Percentiles rank a stretch among this genome's conserved stretches.
Conservation (phyloP, 2,888 invertebrate species). For the Aspidapion aeneum region DNA sequence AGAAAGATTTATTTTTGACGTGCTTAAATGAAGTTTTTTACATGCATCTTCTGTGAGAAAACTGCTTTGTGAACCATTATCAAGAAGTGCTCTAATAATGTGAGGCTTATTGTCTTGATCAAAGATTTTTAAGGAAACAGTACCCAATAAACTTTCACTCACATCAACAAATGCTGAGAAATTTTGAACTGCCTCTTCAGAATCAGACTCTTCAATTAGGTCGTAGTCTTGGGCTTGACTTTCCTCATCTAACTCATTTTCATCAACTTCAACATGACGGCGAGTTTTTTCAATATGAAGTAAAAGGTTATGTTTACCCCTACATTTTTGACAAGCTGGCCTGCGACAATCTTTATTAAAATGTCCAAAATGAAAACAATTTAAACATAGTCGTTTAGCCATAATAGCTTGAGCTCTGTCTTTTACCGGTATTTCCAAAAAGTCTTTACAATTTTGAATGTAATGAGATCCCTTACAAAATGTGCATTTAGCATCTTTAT, state of each 20-base stretch:
- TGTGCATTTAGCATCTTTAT: constrained; percentile 11
- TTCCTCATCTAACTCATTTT: background rate
- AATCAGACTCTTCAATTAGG: background rate
- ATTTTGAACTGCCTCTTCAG: background rate
- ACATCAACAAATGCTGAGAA: constrained; percentile 9
- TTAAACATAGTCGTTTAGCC: constrained; percentile 17
- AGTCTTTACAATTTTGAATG: constrained; percentile 15
- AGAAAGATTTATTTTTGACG: constrained; percentile 3
- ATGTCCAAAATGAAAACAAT: constrained; percentile 15
- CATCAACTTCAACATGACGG: background rate
- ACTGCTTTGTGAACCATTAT: constrained; percentile 9
- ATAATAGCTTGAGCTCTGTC: constrained; percentile 15
- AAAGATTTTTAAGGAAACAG: constrained; percentile 9
- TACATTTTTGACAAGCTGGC: constrained; percentile 12
- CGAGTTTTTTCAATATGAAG: constrained; percentile 8
- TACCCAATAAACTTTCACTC: constrained; percentile 14
- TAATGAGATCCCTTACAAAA: constrained; percentile 20
- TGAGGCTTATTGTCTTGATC: constrained; percentile 9
- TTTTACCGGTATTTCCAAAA: constrained; percentile 16
- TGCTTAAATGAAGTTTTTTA: constrained; percentile 3
- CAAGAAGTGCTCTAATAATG: constrained; percentile 11
- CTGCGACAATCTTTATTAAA: constrained; percentile 14
- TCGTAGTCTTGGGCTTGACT: background rate
- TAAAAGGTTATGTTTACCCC: constrained; percentile 12
- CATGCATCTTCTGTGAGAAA: constrained; percentile 7